Evolutionary conservation across 2,113 vertebrate genomes (phyloP), one percentile per base, ranked within the genome.

Genomic region (Lota lota): DNA sequence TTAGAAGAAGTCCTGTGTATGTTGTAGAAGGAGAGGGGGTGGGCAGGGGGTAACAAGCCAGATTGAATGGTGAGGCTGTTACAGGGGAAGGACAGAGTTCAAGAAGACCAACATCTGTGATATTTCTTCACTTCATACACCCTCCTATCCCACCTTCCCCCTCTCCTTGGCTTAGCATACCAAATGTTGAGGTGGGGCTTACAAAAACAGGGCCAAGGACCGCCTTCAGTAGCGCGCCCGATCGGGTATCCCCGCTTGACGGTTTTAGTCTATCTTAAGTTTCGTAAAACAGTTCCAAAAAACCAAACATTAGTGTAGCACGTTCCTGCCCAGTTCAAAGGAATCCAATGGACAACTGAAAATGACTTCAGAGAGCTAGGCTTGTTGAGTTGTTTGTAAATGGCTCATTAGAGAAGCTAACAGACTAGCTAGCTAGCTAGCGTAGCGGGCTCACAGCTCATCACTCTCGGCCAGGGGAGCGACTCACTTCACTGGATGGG

Each of bases 41-140:
- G 1, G 28, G 28, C 4, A 5, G 28, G 28, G 28, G 28, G 6
- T 28, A 80, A 82, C 82, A 54, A 76, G 80, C 77, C 81, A 83
- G 70, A 83, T 82, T 88, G 47, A 83, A 74, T 80, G 86, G 81
- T 82, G 87, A 86, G 73, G 79, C 70, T 82, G 83, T 79, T 82
- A 28, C 28, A 64, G 81, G 84, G 81, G 79, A 89, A 86, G 83
- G 67, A 83, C 28, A 28, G 28, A 28, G 75, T 81, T 88, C 76
- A 85, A 75, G 88, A 81, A 79, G 66, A 69, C 84, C 28, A 88
- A 81, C 84, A 90, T 86, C 86, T 91, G 86, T 82, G 88, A 86
- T 74, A 78, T 75, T 84, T 87, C 74, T 89, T 79, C 61, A 77
- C 73, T 73, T 73, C 66, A 61, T 67, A 36, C 73, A 28, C 74